phyloP scores from a whole-genome alignment of 2,888 invertebrate species.

The Pasiphila rectangulata region DNA sequence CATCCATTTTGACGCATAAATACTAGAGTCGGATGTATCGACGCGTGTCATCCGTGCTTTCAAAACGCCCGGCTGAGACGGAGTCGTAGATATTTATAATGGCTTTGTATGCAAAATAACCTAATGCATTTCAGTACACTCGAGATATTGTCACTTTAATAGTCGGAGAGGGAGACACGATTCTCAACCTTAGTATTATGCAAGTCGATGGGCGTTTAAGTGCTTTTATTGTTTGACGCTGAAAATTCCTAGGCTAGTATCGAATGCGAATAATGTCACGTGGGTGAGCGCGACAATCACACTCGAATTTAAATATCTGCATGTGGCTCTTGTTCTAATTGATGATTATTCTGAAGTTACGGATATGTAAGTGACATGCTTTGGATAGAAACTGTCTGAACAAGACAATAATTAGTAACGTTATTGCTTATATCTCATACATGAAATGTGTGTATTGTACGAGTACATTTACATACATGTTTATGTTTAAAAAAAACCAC shows the following conservation, averaged over 20 bases:
- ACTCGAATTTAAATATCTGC: conserved; percentile 62
- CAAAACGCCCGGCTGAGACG: conserved; percentile 61
- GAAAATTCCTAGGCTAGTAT: conserved; percentile 45
- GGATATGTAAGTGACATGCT: conserved; percentile 53
- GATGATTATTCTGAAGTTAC: conserved; percentile 62
- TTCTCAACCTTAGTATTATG: conserved; percentile 55
- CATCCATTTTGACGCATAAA: conserved; percentile 64
- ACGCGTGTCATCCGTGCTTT: conserved; percentile 72
- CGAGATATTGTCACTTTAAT: conserved; percentile 55
- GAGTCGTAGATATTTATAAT: conserved; percentile 75
- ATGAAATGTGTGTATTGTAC: too few species aligned
- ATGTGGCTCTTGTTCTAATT: conserved; percentile 63
- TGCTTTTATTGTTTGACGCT: conserved; percentile 41
- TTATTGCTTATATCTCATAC: too few species aligned
- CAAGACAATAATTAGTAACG: too few species aligned
- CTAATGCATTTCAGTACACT: conserved; percentile 62
- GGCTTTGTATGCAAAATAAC: conserved; percentile 78
- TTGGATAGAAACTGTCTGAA: too few species aligned
- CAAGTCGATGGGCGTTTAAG: conserved; percentile 44
- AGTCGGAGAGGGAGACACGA: conserved; percentile 45
- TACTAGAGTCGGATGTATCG: conserved; percentile 55
- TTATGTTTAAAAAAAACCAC: too few species aligned
- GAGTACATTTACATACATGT: too few species aligned
- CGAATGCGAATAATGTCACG: conserved; percentile 44
- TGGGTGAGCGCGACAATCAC: conserved; percentile 59